Conservation (phyloP, 2,797 vertebrate genomes). For the Holocentrus rufus region DNA sequence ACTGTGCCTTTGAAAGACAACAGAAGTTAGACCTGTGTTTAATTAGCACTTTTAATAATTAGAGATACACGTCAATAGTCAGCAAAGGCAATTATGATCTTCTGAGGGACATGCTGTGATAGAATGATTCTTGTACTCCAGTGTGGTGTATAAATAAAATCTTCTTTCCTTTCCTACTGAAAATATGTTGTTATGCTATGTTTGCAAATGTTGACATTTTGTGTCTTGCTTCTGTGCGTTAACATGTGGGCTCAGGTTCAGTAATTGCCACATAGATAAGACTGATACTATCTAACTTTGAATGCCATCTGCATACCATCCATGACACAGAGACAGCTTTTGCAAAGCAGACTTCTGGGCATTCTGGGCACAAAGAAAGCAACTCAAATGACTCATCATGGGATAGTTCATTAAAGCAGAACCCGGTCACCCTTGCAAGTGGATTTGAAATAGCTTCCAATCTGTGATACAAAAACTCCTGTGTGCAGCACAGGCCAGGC, state of each 20-base stretch:
- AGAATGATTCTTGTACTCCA: neutral
- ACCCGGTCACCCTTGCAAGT: slow-evolving; percentile 11
- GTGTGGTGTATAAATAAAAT: neutral
- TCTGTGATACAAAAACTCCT: slow-evolving; percentile 3
- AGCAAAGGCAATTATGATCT: neutral
- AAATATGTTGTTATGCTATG: neutral
- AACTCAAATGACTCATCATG: neutral
- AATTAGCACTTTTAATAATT: neutral
- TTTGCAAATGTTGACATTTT: no score
- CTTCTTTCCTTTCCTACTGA: neutral
- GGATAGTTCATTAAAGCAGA: neutral
- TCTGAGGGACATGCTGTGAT: neutral
- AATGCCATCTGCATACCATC: neutral
- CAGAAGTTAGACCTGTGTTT: neutral
- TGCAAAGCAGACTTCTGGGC: neutral
- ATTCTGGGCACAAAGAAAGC: neutral
- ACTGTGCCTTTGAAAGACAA: neutral
- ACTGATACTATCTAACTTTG: neutral
- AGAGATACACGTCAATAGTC: no score
- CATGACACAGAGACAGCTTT: neutral
- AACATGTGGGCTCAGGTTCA: neutral
- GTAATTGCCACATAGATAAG: neutral
- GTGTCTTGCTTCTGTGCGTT: neutral
- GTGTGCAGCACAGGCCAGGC: slow-evolving; percentile 4
- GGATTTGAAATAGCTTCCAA: neutral